Percentiles rank a stretch among this genome's conserved stretches.
Evolutionary conservation across 2,113 vertebrate species (phyloP).

Genomic region (Noturus placidus): DNA sequence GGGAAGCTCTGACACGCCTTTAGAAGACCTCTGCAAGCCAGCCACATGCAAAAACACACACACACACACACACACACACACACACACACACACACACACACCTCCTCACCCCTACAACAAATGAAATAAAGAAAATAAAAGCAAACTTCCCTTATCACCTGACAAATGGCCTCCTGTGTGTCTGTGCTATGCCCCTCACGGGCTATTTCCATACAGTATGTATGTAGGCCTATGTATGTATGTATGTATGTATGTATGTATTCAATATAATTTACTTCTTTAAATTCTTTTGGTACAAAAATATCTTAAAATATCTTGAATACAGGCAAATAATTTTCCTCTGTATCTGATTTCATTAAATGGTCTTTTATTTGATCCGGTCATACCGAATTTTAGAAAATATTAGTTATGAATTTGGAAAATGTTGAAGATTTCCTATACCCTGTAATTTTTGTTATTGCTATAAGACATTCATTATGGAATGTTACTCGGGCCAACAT

Average conservation of each 20-base stretch:
- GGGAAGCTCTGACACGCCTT: no score
- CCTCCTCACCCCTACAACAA: no score
- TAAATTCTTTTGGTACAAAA: not conserved
- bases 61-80: no score
- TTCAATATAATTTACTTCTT: not conserved
- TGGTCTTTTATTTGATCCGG: not conserved
- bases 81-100: no score
- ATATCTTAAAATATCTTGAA: not conserved
- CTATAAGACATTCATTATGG: not conserved
- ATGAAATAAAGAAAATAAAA: no score
- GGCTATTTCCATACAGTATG: no score
- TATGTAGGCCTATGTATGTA: not conserved
- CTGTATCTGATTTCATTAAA: not conserved
- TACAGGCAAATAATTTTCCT: not conserved
- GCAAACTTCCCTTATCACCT: no score
- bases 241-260: not conserved
- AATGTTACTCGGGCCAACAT: not conserved
- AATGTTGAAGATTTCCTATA: not conserved
- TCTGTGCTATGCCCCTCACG: no score
- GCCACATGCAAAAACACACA: no score
- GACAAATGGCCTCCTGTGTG: no score
- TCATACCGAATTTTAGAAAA: not conserved
- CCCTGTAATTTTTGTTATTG: not conserved
- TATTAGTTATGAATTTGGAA: not conserved
- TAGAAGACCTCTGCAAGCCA: no score